Evolutionary conservation across 2,797 vertebrate genomes (phyloP).

Genomic region (Miichthys miiuy): DNA sequence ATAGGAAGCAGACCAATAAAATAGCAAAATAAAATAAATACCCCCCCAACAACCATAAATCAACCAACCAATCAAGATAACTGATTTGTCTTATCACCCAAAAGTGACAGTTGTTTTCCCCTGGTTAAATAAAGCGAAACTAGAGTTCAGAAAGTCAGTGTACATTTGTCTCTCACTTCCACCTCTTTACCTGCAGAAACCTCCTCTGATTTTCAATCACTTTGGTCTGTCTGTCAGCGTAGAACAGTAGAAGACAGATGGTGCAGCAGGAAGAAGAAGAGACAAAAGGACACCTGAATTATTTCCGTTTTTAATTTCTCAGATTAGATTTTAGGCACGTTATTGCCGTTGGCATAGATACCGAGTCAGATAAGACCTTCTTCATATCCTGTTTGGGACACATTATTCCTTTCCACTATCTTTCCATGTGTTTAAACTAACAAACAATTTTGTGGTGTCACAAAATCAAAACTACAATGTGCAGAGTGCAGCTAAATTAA

Average conservation of each 20-base stretch:
- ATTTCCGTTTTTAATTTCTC: slow-evolving; percentile 23
- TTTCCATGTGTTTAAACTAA: slow-evolving; percentile 24
- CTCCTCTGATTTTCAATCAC: background rate
- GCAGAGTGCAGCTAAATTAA: slow-evolving; percentile 12
- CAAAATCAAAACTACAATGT: background rate
- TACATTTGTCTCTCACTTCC: background rate
- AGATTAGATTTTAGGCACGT: slow-evolving; percentile 18
- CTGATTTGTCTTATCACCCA: too few species aligned
- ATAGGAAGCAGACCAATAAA: too few species aligned
- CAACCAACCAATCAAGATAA: too few species aligned
- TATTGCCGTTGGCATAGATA: slow-evolving; percentile 32
- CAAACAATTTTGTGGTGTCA: background rate
- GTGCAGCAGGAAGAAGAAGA: slow-evolving; percentile 29
- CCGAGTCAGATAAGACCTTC: slow-evolving; percentile 17
- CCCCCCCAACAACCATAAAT: too few species aligned
- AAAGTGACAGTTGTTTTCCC: background rate
- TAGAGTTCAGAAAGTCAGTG: background rate
- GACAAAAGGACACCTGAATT: slow-evolving; percentile 13
- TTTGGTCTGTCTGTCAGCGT: background rate
- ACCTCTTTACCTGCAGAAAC: slow-evolving; percentile 7
- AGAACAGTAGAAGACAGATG: slow-evolving; percentile 12
- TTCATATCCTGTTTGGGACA: slow-evolving; percentile 49
- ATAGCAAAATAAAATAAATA: too few species aligned
- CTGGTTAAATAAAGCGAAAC: background rate
- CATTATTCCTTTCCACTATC: slow-evolving; percentile 7